phyloP scores from a whole-genome alignment of 2,888 invertebrate genomes.

The Netelia inedita region DNA sequence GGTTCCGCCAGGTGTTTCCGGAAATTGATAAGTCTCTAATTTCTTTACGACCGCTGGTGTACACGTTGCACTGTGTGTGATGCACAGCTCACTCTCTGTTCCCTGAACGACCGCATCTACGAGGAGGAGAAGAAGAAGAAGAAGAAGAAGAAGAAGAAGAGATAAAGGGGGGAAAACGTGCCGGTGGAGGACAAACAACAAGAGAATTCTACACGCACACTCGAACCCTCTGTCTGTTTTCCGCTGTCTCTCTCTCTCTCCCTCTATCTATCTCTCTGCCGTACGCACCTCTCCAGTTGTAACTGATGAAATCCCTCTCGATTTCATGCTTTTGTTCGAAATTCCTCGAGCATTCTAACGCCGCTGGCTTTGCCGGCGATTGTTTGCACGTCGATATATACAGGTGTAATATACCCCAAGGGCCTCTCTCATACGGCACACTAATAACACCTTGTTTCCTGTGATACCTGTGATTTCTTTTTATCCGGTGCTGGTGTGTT shows the following conservation, averaged over 20 bases:
- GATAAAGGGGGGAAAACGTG: conserved; percentile 16
- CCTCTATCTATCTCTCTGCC: conserved; percentile 29
- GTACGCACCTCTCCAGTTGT: conserved; percentile 46
- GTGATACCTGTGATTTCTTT: conserved; percentile 64
- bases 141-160: conserved; percentile 15
- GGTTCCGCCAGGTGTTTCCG: conserved; percentile 81
- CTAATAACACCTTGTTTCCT: conserved; percentile 67
- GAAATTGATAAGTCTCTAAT: conserved; percentile 83
- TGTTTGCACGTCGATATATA: conserved; percentile 70
- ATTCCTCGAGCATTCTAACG: conserved; percentile 69
- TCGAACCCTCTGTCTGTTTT: conserved; percentile 53
- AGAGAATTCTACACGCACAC: conserved; percentile 64
- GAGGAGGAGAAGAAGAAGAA: conserved; percentile 6
- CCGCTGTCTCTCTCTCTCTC: conserved; percentile 23
- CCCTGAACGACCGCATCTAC: conserved; percentile 56
- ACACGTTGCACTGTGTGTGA: conserved; percentile 63
- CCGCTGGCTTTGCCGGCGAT: conserved; percentile 61
- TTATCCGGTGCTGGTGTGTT: conserved; percentile 10
- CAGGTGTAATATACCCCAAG: conserved; percentile 60
- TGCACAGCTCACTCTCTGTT: conserved; percentile 36
- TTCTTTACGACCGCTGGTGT: conserved; percentile 78
- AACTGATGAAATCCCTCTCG: conserved; percentile 69
- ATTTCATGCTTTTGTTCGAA: conserved; percentile 72
- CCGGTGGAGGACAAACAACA: conserved; percentile 59
- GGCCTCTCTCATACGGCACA: conserved; percentile 49